These are phyloP conservation scores for Drosophila arizonae DNA, from an alignment of 1,140 invertebrate species.

Conservation along the genomic window DNA sequence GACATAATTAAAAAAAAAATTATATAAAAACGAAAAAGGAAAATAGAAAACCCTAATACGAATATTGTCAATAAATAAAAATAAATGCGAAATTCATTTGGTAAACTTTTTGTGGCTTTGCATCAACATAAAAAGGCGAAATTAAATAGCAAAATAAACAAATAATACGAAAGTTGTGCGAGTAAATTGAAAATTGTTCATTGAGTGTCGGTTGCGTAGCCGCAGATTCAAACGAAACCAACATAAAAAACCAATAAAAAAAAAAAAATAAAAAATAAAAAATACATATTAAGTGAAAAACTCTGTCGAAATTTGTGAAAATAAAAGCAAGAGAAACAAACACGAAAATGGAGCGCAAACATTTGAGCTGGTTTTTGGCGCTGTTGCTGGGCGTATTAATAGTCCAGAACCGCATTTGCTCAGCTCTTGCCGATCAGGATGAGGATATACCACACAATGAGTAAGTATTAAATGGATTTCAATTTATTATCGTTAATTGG, in stretches of 20 bases:
- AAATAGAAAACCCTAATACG: constrained; percentile 21
- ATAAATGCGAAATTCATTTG: constrained; percentile 41
- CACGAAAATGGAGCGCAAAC: constrained; percentile 67
- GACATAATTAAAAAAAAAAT: constrained; percentile 17
- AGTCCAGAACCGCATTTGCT: constrained; percentile 73
- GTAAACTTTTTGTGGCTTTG: constrained; percentile 54
- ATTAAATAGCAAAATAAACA: constrained; percentile 26
- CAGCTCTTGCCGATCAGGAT: constrained; percentile 86
- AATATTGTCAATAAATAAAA: constrained; percentile 51
- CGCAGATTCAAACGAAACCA: constrained; percentile 47
- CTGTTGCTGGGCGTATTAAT: constrained; percentile 70
- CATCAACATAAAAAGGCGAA: constrained; percentile 22
- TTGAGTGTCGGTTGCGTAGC: constrained; percentile 36
- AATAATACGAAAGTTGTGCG: constrained; percentile 36
- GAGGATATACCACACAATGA: constrained; percentile 93
- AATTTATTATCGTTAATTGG: neutral
- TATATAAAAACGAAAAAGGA: constrained; percentile 20
- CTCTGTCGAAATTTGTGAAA: constrained; percentile 25
- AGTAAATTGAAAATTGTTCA: constrained; percentile 53
- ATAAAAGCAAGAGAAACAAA: neutral
- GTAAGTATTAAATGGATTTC: constrained; percentile 84
- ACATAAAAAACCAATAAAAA: constrained; percentile 34
- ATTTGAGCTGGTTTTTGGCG: constrained; percentile 67
- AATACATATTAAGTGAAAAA: neutral
- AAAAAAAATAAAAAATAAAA: constrained; percentile 24